Evolutionary conservation across 1,140 invertebrate genomes (phyloP), one percentile per base, ranked within the genome.

Genomic region (Argopecten irradians): DNA sequence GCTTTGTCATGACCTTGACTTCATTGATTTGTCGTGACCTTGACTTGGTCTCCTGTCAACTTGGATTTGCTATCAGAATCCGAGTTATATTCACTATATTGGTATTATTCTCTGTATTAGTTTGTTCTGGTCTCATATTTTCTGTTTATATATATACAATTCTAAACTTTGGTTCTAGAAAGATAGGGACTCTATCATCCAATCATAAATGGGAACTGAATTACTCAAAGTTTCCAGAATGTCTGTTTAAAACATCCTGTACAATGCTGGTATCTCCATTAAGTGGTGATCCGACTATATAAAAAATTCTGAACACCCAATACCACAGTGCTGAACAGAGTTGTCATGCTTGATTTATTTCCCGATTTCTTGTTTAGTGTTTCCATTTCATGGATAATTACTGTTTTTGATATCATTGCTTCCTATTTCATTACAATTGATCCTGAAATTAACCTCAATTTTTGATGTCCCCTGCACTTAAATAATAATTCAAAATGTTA

Each of bases 401-500:
- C 13, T 71, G 55, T 71, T 71, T 22, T n/a, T 28, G 55, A 3
- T 71, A 11, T 28, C 28, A 71, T 71, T n/a, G 55, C 28, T 71
- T n/a, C 0, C 28, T 8, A 0, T 71, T n/a, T 0, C 5, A 2
- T 55, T 28, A 8, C 13, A 3, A n/a, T n/a, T 71, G n/a, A 71
- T 71, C 55, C 55, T 28, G 55, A 71, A 28, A 28, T 71, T 71
- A 71, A n/a, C 55, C 22, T 28, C 55, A 5, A 22, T 71, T 71
- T 71, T 71, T 22, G 5, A 3, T 71, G 55, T 71, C 22, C 1
- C 22, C 16, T 71, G 55, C 55, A 28, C 22, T 71, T 71, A 28
- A 71, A 71, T 71, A 71, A 71, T 71, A 71, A 71, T 71, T 71
- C 5, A n/a, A 71, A 71, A 71, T 71, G n/a, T 28, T 71, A 71